phyloP scores from a whole-genome alignment of 2,113 vertebrate species.

The Callithrix jacchus region DNA sequence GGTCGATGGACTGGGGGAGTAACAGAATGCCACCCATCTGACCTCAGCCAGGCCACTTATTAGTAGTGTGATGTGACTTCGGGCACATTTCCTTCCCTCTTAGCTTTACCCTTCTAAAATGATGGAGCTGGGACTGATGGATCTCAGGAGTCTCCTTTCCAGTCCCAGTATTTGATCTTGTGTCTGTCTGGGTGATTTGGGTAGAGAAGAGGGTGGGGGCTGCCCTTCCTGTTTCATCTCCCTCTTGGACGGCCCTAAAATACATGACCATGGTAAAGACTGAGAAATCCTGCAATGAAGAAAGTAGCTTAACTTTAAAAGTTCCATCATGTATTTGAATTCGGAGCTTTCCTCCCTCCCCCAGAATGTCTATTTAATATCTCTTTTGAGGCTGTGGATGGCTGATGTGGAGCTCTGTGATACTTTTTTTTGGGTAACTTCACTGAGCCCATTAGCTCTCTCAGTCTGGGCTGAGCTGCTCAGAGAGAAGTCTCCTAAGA shows the following conservation, averaged over 20 bases:
- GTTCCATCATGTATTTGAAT: not conserved
- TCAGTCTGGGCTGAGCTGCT: not conserved
- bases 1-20: not conserved
- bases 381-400: not conserved
- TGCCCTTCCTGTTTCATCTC: not conserved
- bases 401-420: not conserved
- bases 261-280: not conserved
- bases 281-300: not conserved
- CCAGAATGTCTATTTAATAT: not conserved
- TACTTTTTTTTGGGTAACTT: not conserved
- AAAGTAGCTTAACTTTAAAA: constrained; percentile 10
- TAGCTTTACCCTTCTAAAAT: not conserved
- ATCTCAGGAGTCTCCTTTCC: not conserved
- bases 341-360: not conserved
- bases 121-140: not conserved
- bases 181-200: not conserved
- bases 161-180: not conserved
- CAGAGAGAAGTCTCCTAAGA: not conserved
- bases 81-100: not conserved
- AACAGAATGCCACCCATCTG: not conserved
- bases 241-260: not conserved
- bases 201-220: not conserved
- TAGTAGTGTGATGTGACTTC: not conserved
- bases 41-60: not conserved
- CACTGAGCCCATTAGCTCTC: not conserved